phyloP scores from a whole-genome alignment of 1,140 invertebrate species.

The Lerema accius region DNA sequence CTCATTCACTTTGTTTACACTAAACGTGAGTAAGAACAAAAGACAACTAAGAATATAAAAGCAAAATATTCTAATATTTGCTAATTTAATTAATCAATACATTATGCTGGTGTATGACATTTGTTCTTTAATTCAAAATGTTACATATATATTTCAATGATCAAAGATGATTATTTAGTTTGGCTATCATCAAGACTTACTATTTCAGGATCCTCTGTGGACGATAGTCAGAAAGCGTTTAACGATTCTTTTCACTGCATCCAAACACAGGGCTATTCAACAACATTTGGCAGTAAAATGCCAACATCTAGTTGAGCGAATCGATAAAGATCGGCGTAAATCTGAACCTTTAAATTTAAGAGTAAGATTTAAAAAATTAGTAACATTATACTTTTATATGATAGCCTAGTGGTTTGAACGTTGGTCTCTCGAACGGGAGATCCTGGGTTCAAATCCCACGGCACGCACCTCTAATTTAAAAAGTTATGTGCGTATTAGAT shows the following conservation, averaged over 20 bases:
- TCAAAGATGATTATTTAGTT: no score
- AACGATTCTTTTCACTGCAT: background rate
- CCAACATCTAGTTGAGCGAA: conserved; percentile 43
- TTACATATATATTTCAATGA: no score
- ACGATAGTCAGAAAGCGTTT: conserved; percentile 2
- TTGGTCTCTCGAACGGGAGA: no score
- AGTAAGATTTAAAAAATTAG: conserved; percentile 24
- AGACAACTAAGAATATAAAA: background rate
- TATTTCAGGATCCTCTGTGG: conserved; percentile 19
- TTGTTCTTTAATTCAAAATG: no score
- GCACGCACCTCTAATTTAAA: no score
- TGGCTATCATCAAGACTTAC: no score
- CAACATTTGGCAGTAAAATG: conserved; percentile 34
- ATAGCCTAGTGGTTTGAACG: no score
- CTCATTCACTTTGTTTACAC: conserved; percentile 50
- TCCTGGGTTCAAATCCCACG: no score
- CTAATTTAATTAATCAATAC: no score
- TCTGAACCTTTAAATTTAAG: conserved; percentile 36
- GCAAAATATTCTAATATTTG: no score
- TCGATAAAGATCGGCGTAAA: conserved; percentile 38
- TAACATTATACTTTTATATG: background rate
- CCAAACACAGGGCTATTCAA: conserved; percentile 35
- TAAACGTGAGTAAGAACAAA: conserved; percentile 46
- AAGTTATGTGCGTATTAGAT: no score
- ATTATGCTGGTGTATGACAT: no score